Conservation (phyloP, 2,113 vertebrate genomes). For the Hypocryptadius cinnamomeus region DNA sequence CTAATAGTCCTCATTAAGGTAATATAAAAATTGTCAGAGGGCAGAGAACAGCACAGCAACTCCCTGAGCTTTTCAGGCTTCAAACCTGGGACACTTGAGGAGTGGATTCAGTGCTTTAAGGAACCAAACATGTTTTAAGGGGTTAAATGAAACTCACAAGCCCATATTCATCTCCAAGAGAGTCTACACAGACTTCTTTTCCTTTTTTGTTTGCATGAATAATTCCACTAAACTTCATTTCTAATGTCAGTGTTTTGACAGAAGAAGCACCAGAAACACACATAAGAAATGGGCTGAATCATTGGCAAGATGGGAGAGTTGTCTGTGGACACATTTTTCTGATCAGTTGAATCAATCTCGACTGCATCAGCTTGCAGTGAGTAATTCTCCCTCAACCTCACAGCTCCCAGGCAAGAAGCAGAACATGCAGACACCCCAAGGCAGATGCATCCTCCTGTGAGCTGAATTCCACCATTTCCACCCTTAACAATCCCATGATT, state of each 20-base stretch:
- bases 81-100: not conserved
- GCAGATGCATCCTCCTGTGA: not conserved
- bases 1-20: not conserved
- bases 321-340: not conserved
- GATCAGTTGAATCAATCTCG: not conserved
- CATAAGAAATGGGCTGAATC: not conserved
- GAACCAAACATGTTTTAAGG: not conserved
- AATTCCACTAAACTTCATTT: not conserved
- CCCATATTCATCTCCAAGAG: not conserved
- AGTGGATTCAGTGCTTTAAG: not conserved
- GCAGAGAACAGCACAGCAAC: not conserved
- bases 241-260: not conserved
- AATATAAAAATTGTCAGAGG: not conserved
- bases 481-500: too few relatives aligned
- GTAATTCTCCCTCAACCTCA: not conserved
- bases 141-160: not conserved
- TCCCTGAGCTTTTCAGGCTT: not conserved
- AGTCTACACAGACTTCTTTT: not conserved
- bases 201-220: not conserved
- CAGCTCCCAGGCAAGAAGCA: not conserved
- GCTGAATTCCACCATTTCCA: not conserved
- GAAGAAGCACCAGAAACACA: not conserved
- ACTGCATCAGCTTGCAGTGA: not conserved
- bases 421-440: not conserved
- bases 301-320: not conserved